Percentiles rank a stretch among this genome's conserved stretches.
Evolutionary conservation across 2,888 invertebrate genomes (phyloP).

Genomic region (Automeris io): DNA sequence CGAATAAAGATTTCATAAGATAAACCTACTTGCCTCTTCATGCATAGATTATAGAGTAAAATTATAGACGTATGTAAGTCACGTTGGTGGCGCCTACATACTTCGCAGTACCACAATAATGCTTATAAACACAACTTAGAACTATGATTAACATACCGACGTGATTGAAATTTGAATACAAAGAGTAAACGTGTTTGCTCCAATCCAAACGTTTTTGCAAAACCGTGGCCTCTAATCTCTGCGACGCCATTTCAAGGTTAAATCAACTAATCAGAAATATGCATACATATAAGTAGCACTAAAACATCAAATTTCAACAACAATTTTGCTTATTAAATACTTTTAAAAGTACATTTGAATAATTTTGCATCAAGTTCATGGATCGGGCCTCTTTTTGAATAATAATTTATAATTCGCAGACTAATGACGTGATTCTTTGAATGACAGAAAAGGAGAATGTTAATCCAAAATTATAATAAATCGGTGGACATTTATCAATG

Average conservation of each 20-base stretch:
- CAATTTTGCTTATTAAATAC: no score
- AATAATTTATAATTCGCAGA: no score
- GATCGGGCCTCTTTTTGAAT: no score
- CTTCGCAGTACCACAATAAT: not conserved
- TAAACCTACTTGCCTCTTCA: no score
- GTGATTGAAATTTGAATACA: not conserved
- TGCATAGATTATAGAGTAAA: no score
- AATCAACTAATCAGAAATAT: not conserved
- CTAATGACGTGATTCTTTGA: no score
- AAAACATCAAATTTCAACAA: no score
- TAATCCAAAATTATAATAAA: no score
- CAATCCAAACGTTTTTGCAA: conserved; percentile 8
- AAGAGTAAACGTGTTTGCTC: not conserved
- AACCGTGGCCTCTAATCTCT: conserved; percentile 2
- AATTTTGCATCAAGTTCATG: no score
- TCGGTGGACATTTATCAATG: conserved; percentile 14
- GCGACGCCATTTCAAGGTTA: not conserved
- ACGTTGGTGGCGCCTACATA: conserved; percentile 7
- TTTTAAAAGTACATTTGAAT: no score
- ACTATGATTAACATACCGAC: not conserved
- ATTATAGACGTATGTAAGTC: not conserved
- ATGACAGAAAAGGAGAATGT: no score
- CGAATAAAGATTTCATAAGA: no score
- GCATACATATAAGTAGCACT: not conserved
- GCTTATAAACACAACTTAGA: not conserved